Evolutionary conservation across 64 coral and sea anemone genomes (phyloP).

Genomic region (Cladopsammia gracilis): DNA sequence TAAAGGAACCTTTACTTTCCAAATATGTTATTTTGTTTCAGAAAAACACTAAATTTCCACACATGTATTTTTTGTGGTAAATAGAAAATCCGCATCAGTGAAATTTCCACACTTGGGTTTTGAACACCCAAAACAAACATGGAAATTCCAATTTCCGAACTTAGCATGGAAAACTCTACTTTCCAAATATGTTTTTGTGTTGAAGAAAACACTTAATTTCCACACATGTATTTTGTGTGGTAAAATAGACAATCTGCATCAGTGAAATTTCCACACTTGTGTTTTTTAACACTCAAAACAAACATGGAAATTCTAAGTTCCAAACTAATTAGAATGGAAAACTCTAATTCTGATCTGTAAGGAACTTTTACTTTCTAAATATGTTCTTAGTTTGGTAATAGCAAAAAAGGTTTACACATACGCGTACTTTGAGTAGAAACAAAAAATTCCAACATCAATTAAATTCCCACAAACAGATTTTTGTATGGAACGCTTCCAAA

Average conservation of each 20-base stretch:
- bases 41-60: neutral
- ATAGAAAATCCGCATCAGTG: neutral
- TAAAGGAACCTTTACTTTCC: neutral
- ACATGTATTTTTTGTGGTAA: conserved; percentile 3
- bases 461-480: neutral
- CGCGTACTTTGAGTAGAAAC: neutral
- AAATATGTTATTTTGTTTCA: conserved; percentile 4
- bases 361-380: neutral
- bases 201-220: neutral
- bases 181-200: conserved; percentile 2
- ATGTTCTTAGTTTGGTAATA: neutral
- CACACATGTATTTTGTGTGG: conserved; percentile 2
- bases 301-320: conserved; percentile 2
- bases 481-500: neutral
- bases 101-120: conserved; percentile 13
- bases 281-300: neutral
- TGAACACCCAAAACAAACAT: neutral
- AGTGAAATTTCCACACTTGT: neutral
- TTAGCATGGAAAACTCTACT: neutral
- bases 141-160: neutral
- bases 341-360: neutral
- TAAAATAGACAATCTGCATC: neutral
- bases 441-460: neutral
- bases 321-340: neutral
- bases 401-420: neutral